phyloP scores from a whole-genome alignment of 2,888 invertebrate genomes.

The Philonicus albiceps region DNA sequence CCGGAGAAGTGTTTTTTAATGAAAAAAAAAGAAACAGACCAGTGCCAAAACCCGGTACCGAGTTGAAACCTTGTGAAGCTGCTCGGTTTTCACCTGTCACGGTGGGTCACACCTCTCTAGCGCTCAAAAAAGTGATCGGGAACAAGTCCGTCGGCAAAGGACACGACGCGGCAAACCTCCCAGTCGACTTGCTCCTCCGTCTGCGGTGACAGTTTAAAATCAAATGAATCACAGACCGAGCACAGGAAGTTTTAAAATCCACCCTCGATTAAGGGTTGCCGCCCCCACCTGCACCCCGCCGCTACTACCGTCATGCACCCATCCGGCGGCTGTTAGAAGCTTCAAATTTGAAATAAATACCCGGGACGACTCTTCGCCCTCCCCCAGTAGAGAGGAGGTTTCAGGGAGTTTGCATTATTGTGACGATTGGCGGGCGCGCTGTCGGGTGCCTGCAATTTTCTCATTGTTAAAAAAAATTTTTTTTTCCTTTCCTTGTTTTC shows the following conservation, averaged over 20 bases:
- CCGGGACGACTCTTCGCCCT: background rate
- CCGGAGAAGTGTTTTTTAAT: background rate
- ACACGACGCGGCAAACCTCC: slow-evolving; percentile 24
- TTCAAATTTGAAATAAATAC: slow-evolving; percentile 43
- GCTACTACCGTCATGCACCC: background rate
- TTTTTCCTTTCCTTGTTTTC: slow-evolving; percentile 24
- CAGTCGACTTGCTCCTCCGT: slow-evolving; percentile 53
- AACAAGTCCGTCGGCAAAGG: slow-evolving; percentile 26
- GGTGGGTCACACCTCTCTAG: background rate
- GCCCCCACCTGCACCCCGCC: background rate
- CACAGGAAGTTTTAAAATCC: slow-evolving; percentile 47
- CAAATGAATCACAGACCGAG: slow-evolving; percentile 59
- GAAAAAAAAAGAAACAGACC: background rate
- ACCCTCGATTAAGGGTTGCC: slow-evolving; percentile 42
- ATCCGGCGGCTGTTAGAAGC: slow-evolving; percentile 26
- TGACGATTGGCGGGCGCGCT: background rate
- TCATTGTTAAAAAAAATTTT: slow-evolving; percentile 38
- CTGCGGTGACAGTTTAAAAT: slow-evolving; percentile 62
- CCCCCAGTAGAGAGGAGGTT: background rate
- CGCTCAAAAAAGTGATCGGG: background rate
- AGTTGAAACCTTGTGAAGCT: background rate
- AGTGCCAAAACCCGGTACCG: background rate
- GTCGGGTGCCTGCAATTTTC: slow-evolving; percentile 32
- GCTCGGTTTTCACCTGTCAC: background rate
- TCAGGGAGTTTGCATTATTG: slow-evolving; percentile 1